Conservation (phyloP, 2,113 vertebrate genomes). For the Verasper variegatus region DNA sequence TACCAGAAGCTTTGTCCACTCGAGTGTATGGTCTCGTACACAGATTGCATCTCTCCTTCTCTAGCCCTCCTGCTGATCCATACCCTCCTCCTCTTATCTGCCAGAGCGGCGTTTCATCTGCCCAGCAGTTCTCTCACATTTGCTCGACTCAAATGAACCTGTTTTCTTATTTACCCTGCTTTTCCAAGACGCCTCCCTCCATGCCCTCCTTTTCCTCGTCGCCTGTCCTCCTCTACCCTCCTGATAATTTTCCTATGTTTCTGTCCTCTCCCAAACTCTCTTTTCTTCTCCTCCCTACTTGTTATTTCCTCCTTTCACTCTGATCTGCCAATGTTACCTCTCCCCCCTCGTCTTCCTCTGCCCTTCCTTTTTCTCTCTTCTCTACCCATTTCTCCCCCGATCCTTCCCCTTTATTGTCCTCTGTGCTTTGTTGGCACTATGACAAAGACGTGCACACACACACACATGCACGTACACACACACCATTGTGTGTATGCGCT, state of each 20-base stretch:
- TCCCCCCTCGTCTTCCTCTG: slow-evolving; percentile 19
- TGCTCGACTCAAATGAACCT: slow-evolving; percentile 40
- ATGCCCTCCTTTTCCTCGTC: neutral
- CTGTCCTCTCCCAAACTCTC: slow-evolving; percentile 44
- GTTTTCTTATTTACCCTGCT: slow-evolving; percentile 45
- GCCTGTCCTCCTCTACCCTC: slow-evolving; percentile 1
- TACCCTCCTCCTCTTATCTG: slow-evolving; percentile 52
- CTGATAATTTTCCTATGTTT: slow-evolving; percentile 16
- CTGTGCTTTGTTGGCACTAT: slow-evolving; percentile 36
- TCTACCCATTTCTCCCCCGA: slow-evolving; percentile 37
- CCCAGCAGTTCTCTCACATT: slow-evolving; percentile 46
- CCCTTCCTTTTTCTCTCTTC: slow-evolving; percentile 44
- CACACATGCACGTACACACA: neutral
- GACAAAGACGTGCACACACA: slow-evolving; percentile 19
- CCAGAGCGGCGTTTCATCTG: slow-evolving; percentile 53
- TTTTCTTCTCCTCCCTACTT: slow-evolving; percentile 42
- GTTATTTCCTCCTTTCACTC: slow-evolving; percentile 45
- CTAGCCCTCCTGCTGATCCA: slow-evolving; percentile 39
- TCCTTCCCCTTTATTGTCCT: slow-evolving; percentile 47
- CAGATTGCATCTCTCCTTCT: slow-evolving; percentile 65
- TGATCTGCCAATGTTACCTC: too few species aligned
- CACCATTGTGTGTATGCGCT: too few species aligned
- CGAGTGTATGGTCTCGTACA: slow-evolving; percentile 46
- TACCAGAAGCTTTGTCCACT: slow-evolving; percentile 59
- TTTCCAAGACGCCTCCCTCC: slow-evolving; percentile 24